Evolutionary conservation across 2,888 invertebrate species (phyloP), one percentile per base, ranked within the genome.

Genomic region (Trissolcus brochymenae): DNA sequence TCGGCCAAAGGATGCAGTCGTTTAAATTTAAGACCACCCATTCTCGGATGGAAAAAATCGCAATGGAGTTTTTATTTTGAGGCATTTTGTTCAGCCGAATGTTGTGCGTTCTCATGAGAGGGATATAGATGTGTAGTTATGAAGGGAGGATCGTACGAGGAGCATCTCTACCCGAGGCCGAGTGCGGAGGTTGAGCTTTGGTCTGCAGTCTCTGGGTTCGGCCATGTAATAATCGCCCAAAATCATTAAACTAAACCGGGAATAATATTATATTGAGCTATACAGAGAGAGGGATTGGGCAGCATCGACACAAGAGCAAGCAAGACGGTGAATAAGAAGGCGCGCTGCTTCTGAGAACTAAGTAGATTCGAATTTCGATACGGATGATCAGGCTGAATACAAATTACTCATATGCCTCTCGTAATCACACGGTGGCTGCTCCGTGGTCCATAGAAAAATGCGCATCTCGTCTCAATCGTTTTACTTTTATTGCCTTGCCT

Each of bases 301-400:
- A 51, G 51, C 9, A 11, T 11, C 14, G 61, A 68, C 57, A 50
- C 21, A 61, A 73, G 76, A 35, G 60, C 61, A 57, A 51, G 17
- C 61, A 64, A 61, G 73, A 79, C 62, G 71, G 40, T 61, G 70
- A 70, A 16, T 76, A 75, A 72, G 71, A 78, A 77, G 80, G 81
- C 82, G 81, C 80, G 81, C 79, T 79, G 85, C 87, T 88, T 88
- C 88, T 88, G 88, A 88, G 89, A 89, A 89, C 89, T 89, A 89
- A 89, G 88, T 88, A 89, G 89, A 89, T 89, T 88, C 87, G 89
- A 89, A 88, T 89, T 89, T 89, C 88, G 89, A 88, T 89, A 89
- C 88, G 89, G 88, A 88, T 88, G 88, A 88, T 88, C 88, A 87
- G 86, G 88, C 88, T 88, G 89, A 88, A 89, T 89, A 89, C 89